Evolutionary conservation across 2,797 vertebrate species (phyloP), one percentile per base, ranked within the genome.

Genomic region (Lagocephalus sceleratus): DNA sequence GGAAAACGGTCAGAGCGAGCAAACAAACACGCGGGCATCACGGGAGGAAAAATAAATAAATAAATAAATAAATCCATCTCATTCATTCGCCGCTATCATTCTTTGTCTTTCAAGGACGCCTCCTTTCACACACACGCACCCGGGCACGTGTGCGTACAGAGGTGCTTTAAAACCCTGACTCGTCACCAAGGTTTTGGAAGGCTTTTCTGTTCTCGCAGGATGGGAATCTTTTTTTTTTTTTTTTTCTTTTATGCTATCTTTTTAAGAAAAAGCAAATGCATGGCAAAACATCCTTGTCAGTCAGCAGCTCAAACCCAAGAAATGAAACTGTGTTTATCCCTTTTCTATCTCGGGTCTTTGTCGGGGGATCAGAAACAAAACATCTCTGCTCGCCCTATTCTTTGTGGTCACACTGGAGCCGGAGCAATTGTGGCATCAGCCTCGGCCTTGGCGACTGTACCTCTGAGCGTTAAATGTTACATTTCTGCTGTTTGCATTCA

Each of bases 1-100:
- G 89, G 96, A 98, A 92, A 97, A 98, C 79, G 97, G 97, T 99
- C 90, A 91, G 93, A 88, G 83, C 54, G 26, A 43, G 29, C 25
- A 19, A 17, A 54, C 60, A 19, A 8, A 50, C 9, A 17, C 16
- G 1, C 20, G n/a, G 10, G 15, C 22, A 26, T 9, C 2, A 2
- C 10, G 23, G 19, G 1, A 29, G 3, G 20, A 17, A 22, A 20
- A 55, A 47, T 39, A 20, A n/a, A 12, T 2, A 7, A 35, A 12
- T 35, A 1, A 40, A 40, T 12, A 16, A 7, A 43, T 54, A 52
- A 54, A 19, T 42, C 19, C n/a, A 3, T n/a, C 40, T 42, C 11
- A 6, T 42, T 42, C 17, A n/a, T 9, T 17, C 17, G 17, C 11
- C 20, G 41, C 41, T 60, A 17, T 35, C 9, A 41, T 51, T 10